These are phyloP conservation scores for Narcine bancroftii DNA, from an alignment of 2,113 vertebrate species.

Conservation along the genomic window DNA sequence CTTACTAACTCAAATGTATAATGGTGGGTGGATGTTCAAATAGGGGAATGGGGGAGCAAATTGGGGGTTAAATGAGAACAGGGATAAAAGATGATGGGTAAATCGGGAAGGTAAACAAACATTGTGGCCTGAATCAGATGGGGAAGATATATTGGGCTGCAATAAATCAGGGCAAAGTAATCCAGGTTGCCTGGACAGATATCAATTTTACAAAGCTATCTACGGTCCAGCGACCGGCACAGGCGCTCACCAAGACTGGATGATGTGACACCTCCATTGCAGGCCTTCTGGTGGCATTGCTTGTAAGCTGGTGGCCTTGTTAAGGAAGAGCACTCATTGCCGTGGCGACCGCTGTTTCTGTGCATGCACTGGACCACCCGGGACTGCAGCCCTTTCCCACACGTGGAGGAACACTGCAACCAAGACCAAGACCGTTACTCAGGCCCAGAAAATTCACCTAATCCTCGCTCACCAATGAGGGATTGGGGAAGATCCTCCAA, in stretches of 20 bases:
- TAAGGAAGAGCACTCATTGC: conserved; percentile 68
- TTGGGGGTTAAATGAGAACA: no score
- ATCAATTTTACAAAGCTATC: not conserved
- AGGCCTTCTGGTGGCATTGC: conserved; percentile 78
- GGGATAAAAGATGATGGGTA: not conserved
- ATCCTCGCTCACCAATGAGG: not conserved
- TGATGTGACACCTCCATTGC: conserved; percentile 83
- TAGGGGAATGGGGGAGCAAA: no score
- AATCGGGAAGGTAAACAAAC: no score
- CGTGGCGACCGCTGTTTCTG: conserved; percentile 84
- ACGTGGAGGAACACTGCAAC: conserved; percentile 83
- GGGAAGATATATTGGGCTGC: no score
- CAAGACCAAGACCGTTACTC: conserved; percentile 39
- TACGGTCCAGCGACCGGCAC: no score
- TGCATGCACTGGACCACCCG: conserved; percentile 97
- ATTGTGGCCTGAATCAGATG: no score
- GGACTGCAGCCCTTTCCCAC: conserved; percentile 88
- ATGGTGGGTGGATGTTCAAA: no score
- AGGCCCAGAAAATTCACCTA: not conserved
- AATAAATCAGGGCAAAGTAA: no score
- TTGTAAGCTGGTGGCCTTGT: conserved; percentile 76
- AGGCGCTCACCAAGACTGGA: conserved; percentile 87
- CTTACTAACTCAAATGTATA: no score
- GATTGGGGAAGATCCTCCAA: not conserved
- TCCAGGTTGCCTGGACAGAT: not conserved